These are phyloP conservation scores for Bradypodion pumilum DNA, from an alignment of 2,797 vertebrate genomes.

Conservation along the genomic window DNA sequence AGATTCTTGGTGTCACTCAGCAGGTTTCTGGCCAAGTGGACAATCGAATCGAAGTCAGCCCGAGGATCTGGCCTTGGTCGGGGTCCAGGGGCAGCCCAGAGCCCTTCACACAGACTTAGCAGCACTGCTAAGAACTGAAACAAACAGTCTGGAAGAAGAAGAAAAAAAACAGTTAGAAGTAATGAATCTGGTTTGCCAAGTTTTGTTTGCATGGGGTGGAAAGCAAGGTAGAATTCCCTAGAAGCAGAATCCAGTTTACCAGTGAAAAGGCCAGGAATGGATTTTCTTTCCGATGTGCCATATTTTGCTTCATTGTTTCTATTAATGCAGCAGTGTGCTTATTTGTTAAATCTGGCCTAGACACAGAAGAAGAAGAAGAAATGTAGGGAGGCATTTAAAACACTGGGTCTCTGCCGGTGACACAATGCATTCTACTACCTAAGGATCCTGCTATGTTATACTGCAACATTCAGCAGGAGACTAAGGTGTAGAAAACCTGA, in stretches of 20 bases:
- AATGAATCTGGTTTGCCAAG: background rate
- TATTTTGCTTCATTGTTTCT: background rate
- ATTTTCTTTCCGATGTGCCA: background rate
- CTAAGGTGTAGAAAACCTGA: too few species aligned
- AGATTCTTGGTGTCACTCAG: conserved; percentile 57
- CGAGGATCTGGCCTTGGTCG: conserved; percentile 46
- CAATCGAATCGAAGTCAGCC: conserved; percentile 52
- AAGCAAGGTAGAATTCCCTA: background rate
- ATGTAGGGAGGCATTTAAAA: background rate
- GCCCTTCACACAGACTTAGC: conserved; percentile 50
- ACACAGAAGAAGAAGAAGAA: too few species aligned
- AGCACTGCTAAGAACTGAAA: conserved; percentile 51
- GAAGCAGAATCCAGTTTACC: background rate
- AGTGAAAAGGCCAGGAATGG: background rate
- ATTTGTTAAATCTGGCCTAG: too few species aligned
- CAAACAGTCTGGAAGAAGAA: conserved; percentile 40
- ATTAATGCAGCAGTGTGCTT: background rate
- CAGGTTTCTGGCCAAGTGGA: conserved; percentile 52
- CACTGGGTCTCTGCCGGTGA: background rate
- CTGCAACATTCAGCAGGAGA: background rate
- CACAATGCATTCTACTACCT: background rate
- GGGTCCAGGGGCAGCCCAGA: conserved; percentile 28
- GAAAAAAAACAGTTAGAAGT: background rate
- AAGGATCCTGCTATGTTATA: background rate
- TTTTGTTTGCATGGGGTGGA: too few species aligned